A percentile compares a stretch with the other conserved stretches of the same genome.
phyloP scores from a whole-genome alignment of 2,888 invertebrate genomes.

The Mythimna loreyi region DNA sequence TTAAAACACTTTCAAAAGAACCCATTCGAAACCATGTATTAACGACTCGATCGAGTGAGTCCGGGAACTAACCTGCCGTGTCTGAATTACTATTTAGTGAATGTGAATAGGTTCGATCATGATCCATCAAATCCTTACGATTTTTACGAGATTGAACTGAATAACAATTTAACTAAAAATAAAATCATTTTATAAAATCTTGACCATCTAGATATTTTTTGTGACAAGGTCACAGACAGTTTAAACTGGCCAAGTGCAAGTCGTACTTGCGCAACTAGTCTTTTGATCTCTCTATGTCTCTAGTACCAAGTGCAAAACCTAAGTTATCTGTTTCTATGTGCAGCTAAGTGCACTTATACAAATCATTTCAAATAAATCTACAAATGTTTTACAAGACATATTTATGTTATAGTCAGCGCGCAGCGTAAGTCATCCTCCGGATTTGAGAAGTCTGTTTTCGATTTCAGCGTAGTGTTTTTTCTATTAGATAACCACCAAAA shows the following conservation, averaged over 20 bases:
- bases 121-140: constrained; percentile 42
- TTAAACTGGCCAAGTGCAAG: constrained; percentile 44
- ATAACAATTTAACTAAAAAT: constrained; percentile 58
- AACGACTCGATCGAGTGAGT: constrained; percentile 21
- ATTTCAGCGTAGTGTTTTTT: neutral
- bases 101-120: constrained; percentile 27
- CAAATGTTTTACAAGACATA: neutral
- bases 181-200: constrained; percentile 59
- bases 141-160: constrained; percentile 25
- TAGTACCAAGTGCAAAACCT: constrained; percentile 5
- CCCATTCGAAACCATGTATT: constrained; percentile 23
- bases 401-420: no score
- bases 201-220: constrained; percentile 57
- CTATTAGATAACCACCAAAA: neutral
- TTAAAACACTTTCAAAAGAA: constrained; percentile 46
- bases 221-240: constrained; percentile 42
- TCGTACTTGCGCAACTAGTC: constrained; percentile 35
- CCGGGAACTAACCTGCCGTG: constrained; percentile 51
- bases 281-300: constrained; percentile 20
- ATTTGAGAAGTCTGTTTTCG: neutral
- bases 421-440: neutral
- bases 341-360: neutral
- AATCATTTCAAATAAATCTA: neutral
- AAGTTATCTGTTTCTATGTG: neutral
- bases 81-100: constrained; percentile 30